These are phyloP conservation scores for Eupelmus urozonus DNA, from an alignment of 2,888 invertebrate genomes.

Conservation along the genomic window DNA sequence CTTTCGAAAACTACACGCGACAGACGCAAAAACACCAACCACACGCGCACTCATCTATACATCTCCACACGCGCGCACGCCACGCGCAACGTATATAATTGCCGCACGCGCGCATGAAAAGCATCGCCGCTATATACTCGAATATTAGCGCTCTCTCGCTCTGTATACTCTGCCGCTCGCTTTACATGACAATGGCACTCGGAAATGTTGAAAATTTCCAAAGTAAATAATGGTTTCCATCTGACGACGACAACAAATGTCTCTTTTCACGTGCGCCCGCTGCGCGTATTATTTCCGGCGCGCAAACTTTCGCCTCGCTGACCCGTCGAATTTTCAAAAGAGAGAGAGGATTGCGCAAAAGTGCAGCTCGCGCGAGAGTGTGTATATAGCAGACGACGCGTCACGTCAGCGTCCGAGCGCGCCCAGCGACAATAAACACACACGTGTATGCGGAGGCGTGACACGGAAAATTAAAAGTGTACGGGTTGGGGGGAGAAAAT, in stretches of 20 bases:
- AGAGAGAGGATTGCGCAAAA: conserved; percentile 39
- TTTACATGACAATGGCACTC: conserved; percentile 51
- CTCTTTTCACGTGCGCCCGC: conserved; percentile 39
- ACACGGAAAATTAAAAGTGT: conserved; percentile 36
- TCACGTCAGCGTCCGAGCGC: conserved; percentile 13
- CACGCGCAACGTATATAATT: conserved; percentile 34
- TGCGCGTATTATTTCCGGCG: conserved; percentile 48
- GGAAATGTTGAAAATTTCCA: conserved; percentile 51
- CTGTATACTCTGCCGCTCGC: conserved; percentile 1
- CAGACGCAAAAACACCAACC: background rate
- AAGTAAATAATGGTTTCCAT: conserved; percentile 48
- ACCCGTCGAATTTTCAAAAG: conserved; percentile 56
- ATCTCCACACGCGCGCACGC: background rate
- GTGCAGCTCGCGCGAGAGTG: background rate
- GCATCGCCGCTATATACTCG: background rate
- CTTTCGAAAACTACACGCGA: background rate
- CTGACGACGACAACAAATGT: conserved; percentile 48
- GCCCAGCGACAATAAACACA: conserved; percentile 33
- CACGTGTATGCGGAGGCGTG: background rate
- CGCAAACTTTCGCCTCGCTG: conserved; percentile 55
- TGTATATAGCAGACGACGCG: conserved; percentile 4
- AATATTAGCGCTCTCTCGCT: conserved; percentile 23
- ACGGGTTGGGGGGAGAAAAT: background rate
- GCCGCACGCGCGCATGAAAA: conserved; percentile 17
- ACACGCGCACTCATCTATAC: background rate